phyloP scores from a whole-genome alignment of 2,797 vertebrate species.

The Sebastes steindachneri region DNA sequence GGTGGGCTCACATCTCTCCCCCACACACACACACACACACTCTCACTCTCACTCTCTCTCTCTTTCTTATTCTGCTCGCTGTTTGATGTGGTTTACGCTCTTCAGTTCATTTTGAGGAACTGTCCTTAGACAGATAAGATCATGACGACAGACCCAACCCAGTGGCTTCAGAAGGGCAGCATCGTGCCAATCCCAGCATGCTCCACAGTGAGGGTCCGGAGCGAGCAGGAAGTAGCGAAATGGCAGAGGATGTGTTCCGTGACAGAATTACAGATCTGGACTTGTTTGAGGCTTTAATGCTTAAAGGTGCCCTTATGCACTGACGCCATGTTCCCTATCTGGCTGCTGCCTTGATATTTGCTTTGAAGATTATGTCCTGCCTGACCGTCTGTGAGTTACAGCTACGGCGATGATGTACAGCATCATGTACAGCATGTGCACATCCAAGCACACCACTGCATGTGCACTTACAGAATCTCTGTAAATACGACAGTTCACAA shows the following conservation, averaged over 20 bases:
- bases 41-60: background rate
- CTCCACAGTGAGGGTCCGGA: slow-evolving; percentile 28
- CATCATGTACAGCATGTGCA: background rate
- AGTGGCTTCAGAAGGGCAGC: slow-evolving; percentile 62
- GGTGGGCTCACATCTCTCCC: slow-evolving; percentile 72
- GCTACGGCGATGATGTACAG: slow-evolving; percentile 31
- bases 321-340: slow-evolving; percentile 55
- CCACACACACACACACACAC: slow-evolving; percentile 41
- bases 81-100: slow-evolving; percentile 70
- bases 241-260: slow-evolving; percentile 59
- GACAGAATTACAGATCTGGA: slow-evolving; percentile 66
- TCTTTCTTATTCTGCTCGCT: slow-evolving; percentile 41
- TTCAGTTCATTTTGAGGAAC: slow-evolving; percentile 72
- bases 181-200: slow-evolving; percentile 47
- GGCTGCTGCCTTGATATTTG: slow-evolving; percentile 56
- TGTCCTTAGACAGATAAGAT: slow-evolving; percentile 69
- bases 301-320: slow-evolving; percentile 66
- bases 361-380: slow-evolving; percentile 64
- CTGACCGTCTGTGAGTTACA: slow-evolving; percentile 40
- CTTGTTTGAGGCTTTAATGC: slow-evolving; percentile 56
- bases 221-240: slow-evolving; percentile 46
- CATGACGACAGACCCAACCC: slow-evolving; percentile 46
- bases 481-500: background rate
- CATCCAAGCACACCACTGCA: background rate
- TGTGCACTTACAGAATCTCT: background rate